A percentile compares a stretch with the other conserved stretches of the same genome.
phyloP scores from a whole-genome alignment of 2,113 vertebrate genomes.

The Murina feae region DNA sequence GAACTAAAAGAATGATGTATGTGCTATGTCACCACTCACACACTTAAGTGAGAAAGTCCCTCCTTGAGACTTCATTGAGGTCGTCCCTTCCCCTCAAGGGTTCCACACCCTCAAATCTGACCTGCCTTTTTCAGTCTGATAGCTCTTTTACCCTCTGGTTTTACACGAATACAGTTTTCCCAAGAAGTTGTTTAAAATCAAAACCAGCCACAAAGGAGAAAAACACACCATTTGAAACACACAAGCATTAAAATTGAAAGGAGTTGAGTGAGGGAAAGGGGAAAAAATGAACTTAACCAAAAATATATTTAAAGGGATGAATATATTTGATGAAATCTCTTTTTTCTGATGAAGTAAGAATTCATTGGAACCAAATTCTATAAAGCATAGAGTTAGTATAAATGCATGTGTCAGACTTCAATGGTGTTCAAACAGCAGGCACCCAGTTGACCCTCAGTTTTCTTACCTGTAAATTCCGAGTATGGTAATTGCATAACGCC shows the following conservation, averaged over 20 bases:
- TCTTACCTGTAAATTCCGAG: not conserved
- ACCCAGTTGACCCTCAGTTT: not conserved
- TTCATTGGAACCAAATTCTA: not conserved
- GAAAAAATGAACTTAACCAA: constrained; percentile 27
- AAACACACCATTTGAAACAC: no score
- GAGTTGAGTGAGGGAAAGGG: not conserved
- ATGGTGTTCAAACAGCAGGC: not conserved
- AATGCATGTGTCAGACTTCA: not conserved
- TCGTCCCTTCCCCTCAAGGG: not conserved
- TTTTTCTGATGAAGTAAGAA: constrained; percentile 33
- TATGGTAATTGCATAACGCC: not conserved
- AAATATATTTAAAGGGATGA: not conserved
- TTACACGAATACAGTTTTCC: constrained; percentile 30
- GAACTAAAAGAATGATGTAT: not conserved
- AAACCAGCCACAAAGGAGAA: constrained; percentile 14
- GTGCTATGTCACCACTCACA: not conserved
- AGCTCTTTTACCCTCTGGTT: not conserved
- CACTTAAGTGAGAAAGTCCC: not conserved
- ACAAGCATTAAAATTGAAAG: constrained; percentile 30
- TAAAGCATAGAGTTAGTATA: not conserved
- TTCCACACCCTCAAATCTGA: not conserved
- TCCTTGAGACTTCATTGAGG: not conserved
- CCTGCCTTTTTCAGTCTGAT: not conserved
- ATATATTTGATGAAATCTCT: not conserved
- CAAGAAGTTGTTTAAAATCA: constrained; percentile 54